phyloP scores from a whole-genome alignment of 2,888 invertebrate genomes.

The Willowsia nigromaculata region DNA sequence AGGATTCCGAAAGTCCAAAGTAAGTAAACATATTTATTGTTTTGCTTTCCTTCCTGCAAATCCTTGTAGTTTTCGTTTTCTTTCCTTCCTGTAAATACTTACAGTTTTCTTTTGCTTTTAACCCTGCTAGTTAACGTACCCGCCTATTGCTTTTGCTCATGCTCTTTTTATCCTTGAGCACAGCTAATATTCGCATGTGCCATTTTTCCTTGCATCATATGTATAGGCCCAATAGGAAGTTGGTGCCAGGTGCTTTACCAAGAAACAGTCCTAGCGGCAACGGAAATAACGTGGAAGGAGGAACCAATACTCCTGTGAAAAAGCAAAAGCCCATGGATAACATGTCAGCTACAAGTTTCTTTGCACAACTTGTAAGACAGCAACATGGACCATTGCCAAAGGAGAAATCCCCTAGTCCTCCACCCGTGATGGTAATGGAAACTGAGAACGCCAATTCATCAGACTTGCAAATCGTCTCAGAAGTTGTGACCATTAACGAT shows the following conservation, averaged over 20 bases:
- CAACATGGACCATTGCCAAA: constrained; percentile 80
- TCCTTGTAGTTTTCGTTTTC: neutral
- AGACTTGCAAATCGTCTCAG: constrained; percentile 64
- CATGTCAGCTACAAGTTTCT: constrained; percentile 92
- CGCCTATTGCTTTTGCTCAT: no score
- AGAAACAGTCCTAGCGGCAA: constrained; percentile 67
- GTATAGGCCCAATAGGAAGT: constrained; percentile 53
- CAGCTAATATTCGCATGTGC: neutral
- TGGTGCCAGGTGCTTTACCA: constrained; percentile 41
- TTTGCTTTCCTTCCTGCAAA: neutral
- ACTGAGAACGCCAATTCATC: constrained; percentile 53
- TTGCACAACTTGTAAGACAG: constrained; percentile 93
- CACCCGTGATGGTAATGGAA: constrained; percentile 64
- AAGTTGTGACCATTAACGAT: constrained; percentile 71
- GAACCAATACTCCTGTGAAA: constrained; percentile 42
- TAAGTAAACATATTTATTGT: constrained; percentile 19
- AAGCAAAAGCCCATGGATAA: constrained; percentile 83
- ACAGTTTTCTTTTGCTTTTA: neutral
- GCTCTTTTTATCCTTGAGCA: no score
- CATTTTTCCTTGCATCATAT: neutral
- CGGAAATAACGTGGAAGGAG: neutral
- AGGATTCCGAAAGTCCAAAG: constrained; percentile 75
- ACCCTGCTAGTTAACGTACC: no score
- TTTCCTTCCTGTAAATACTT: neutral
- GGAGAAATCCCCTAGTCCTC: constrained; percentile 74